Conservation (phyloP, 1,140 invertebrate species). For the Bombus soroeensis region DNA sequence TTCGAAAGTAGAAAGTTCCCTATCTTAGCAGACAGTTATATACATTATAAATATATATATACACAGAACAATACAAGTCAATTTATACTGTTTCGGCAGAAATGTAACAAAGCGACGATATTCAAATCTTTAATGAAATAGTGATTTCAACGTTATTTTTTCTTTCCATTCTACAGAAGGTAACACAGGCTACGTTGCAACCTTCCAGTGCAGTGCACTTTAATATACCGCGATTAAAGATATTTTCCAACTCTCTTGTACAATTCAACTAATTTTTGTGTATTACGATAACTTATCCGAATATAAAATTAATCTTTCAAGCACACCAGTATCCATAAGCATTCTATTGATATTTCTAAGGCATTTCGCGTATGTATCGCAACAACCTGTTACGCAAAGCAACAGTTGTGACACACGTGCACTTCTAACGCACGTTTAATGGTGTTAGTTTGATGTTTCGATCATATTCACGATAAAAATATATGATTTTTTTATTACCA, state of each 20-base stretch:
- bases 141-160: neutral
- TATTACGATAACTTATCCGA: slow-evolving; percentile 15
- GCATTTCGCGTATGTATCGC: neutral
- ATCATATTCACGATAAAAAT: neutral
- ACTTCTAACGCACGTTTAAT: neutral
- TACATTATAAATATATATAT: neutral
- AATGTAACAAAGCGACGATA: neutral
- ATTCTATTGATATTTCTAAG: neutral
- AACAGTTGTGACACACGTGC: slow-evolving; percentile 34
- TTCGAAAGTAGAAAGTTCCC: slow-evolving; percentile 47
- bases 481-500: neutral
- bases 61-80: neutral
- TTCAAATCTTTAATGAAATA: neutral
- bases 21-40: neutral
- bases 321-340: neutral
- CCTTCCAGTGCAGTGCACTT: neutral
- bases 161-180: neutral
- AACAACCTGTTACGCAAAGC: slow-evolving; percentile 45
- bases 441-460: neutral
- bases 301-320: slow-evolving; percentile 27
- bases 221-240: neutral
- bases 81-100: neutral
- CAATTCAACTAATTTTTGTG: neutral
- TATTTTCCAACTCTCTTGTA: neutral
- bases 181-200: neutral